Evolutionary conservation across 2,797 vertebrate genomes (phyloP).

Genomic region (Alcedo quadribrachys): DNA sequence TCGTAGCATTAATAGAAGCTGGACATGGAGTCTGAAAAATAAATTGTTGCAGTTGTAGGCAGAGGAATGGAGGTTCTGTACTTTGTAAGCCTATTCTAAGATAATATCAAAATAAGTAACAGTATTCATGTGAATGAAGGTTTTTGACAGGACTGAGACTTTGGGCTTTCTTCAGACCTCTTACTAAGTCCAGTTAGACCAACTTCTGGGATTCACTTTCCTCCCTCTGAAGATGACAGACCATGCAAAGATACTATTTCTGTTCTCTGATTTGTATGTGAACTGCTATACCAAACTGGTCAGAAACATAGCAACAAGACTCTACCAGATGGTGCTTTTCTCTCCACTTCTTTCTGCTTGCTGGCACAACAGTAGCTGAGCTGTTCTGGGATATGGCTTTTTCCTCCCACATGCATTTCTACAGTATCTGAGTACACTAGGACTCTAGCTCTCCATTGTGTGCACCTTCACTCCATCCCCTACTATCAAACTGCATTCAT

Average conservation of each 20-base stretch:
- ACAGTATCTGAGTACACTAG: not conserved
- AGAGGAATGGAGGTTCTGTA: no score
- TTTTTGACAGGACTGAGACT: no score
- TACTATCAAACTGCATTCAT: not conserved
- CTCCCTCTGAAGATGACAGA: not conserved
- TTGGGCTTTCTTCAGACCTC: no score
- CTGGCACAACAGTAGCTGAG: not conserved
- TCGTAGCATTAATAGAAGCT: not conserved
- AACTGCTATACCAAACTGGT: not conserved
- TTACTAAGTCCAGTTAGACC: no score
- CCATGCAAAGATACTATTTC: not conserved
- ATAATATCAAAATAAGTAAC: no score
- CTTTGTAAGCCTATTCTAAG: no score
- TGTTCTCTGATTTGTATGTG: not conserved
- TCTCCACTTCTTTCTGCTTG: not conserved
- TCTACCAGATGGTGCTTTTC: slow-evolving; percentile 36
- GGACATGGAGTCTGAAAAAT: not conserved
- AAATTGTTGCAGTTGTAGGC: no score
- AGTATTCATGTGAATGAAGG: no score
- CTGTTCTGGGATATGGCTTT: not conserved
- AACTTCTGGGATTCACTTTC: not conserved
- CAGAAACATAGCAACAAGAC: not conserved
- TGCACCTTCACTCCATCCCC: not conserved
- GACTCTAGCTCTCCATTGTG: not conserved
- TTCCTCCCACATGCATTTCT: not conserved